Base-by-base conservation (phyloP, 2,888 invertebrate species). In the Tachina lurida region DNA sequence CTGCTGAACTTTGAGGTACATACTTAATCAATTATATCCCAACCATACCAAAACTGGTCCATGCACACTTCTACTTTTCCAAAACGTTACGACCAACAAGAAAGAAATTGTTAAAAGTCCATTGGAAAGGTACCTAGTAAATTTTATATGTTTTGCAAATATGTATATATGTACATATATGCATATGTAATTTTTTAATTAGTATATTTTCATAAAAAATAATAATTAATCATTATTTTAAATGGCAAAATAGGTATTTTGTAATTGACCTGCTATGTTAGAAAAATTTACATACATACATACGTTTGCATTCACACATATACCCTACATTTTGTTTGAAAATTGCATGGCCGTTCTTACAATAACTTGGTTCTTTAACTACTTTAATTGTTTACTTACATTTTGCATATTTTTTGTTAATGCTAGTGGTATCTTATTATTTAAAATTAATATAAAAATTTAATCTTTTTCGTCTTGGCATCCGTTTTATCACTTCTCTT, bases 401-500 rank as follows among this genome's bases (percentile, higher is more conserved):
- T 81, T 81, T 77, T 77, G 39, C 67, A 74, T 75, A 49, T 83
- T 63, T 62, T 39, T 58, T 56, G 7, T 19, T n/a, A 54, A 41
- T 31, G 10, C 12, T 31, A 12, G 52, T 54, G 52, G 39, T 84
- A 84, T 70, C 80, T 73, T 71, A 77, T 73, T 22, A 15, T 31
- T 39, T 73, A 58, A 60, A 65, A 56, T 39, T 73, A 58, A 60
- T 56, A 56, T 0, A 77, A 62, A 47, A 67, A 76, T 17, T 22
- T 43, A 49, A 58, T 45, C n/a, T 62, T 83, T 71, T 83, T 76
- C 67, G 71, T 54, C 74, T 83, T 86, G 62, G 60, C 67, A 84
- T 70, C 58, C 81, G 82, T 62, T 79, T 83, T 79, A 70, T 82
- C 75, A 76, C 75, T 83, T 82, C 74, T 75, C 85, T 82, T 85